Evolutionary conservation across 2,888 invertebrate species (phyloP).

Genomic region (Pterobdella sp.): DNA sequence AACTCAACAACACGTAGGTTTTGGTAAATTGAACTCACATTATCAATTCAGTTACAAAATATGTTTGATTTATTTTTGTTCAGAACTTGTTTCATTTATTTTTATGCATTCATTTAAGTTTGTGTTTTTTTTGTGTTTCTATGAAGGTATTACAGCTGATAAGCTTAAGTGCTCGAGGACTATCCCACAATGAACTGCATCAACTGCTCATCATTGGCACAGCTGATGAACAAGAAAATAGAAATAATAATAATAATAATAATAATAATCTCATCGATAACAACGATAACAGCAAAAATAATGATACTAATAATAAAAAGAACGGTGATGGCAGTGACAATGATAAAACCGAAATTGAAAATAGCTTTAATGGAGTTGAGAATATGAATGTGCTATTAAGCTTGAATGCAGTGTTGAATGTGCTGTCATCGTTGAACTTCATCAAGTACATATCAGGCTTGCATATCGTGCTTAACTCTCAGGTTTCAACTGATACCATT

Average conservation of each 20-base stretch:
- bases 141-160: neutral
- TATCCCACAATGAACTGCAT: neutral
- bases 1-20: too few species aligned
- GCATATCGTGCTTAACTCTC: neutral
- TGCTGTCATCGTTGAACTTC: neutral
- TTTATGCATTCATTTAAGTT: neutral
- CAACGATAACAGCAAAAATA: constrained; percentile 8
- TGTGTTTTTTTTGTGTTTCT: neutral
- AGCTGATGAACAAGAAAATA: neutral
- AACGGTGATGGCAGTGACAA: neutral
- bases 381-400: neutral
- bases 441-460: neutral
- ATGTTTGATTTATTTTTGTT: too few species aligned
- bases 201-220: neutral
- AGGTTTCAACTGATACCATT: too few species aligned
- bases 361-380: neutral
- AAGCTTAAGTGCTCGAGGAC: neutral
- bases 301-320: constrained; percentile 14
- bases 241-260: constrained; percentile 10
- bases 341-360: neutral
- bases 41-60: too few species aligned
- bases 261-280: constrained; percentile 10
- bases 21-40: too few species aligned
- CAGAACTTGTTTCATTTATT: neutral
- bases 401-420: neutral